Percentiles rank a stretch among this genome's conserved stretches.
Conservation (phyloP, 1,140 invertebrate species). For the Daktulosphaira vitifoliae region DNA sequence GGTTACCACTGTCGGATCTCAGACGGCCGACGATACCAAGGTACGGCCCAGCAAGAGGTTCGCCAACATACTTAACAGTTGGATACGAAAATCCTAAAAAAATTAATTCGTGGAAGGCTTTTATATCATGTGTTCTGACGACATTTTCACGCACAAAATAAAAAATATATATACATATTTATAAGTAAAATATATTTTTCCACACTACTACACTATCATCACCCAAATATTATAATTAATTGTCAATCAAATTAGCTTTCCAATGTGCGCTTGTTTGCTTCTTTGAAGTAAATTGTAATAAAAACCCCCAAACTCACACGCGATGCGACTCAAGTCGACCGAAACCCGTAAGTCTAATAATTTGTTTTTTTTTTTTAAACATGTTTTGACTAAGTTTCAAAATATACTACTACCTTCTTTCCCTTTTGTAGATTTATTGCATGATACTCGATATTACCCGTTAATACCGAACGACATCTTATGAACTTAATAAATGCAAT, state of each 20-base stretch:
- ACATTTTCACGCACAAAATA: neutral
- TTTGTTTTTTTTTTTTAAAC: conserved; percentile 1
- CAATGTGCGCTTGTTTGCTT: conserved; percentile 25
- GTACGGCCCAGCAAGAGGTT: conserved; percentile 35
- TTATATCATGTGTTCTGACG: neutral
- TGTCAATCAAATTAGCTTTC: conserved; percentile 13
- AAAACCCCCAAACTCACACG: conserved; percentile 15
- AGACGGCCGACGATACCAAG: conserved; percentile 25
- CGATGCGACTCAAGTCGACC: conserved; percentile 26
- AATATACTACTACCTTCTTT: conserved; percentile 10
- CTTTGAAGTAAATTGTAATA: conserved; percentile 4
- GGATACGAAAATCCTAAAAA: conserved; percentile 32
- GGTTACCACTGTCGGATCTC: neutral
- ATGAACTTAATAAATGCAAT: neutral
- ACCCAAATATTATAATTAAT: neutral
- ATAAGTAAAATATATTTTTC: neutral
- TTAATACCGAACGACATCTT: neutral
- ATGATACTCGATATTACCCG: conserved; percentile 3
- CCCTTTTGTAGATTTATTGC: conserved; percentile 24
- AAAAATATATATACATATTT: conserved; percentile 2
- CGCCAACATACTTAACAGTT: conserved; percentile 32
- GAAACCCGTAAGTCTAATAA: conserved; percentile 32
- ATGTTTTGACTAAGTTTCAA: conserved; percentile 21
- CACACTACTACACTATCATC: neutral
- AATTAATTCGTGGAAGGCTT: conserved; percentile 15